Base-by-base conservation (phyloP, 2,888 invertebrate genomes). In the Leptinotarsa peninsularis region DNA sequence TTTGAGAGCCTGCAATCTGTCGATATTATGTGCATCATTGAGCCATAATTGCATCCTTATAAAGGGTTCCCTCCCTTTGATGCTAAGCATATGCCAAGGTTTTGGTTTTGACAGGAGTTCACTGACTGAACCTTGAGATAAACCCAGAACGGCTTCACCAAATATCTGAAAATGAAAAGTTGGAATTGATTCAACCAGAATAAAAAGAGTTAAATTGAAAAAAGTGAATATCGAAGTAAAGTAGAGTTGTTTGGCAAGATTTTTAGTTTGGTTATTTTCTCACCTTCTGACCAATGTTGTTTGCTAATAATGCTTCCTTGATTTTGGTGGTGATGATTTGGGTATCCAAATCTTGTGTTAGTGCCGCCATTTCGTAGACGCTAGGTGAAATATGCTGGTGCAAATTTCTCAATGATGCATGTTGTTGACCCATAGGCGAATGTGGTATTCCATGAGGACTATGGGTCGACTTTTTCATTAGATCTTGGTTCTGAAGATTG, bases 31-130 rank as follows among this genome's bases (percentile, higher is more conserved):
- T 14, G 97, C 94, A 87, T 99, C 98, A 83, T 96, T 95, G 50
- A 98, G 91, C 99, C 99, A 99, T 78, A 98, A 88, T 87, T 98
- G 98, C 98, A 98, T 98, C 71, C 97, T 91, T 81, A 98, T 97
- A 89, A 98, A 98, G 0, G 98, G 97, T 86, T 99, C 99, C 49
- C 98, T 91, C 0, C 99, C 99, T 88, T 98, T 98, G 87, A 98
- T 97, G 86, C 98, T 98, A 72, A 99, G 91, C 98, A 98, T 98
- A 87, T 98, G 98, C 98, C 99, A 99, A 0, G 98, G 98, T 86
- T 99, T 99, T 4, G 99, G 99, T 88, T 98, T 98, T 77, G 98
- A 98, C 10, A 99, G 91, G 78, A 99, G 90, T 88, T 99, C 99
- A 85, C 98, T 98, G 15, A 98, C 98, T 3, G 98, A 97, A 15